phyloP scores from a whole-genome alignment of 2,113 vertebrate species.

The Okapia johnstoni region DNA sequence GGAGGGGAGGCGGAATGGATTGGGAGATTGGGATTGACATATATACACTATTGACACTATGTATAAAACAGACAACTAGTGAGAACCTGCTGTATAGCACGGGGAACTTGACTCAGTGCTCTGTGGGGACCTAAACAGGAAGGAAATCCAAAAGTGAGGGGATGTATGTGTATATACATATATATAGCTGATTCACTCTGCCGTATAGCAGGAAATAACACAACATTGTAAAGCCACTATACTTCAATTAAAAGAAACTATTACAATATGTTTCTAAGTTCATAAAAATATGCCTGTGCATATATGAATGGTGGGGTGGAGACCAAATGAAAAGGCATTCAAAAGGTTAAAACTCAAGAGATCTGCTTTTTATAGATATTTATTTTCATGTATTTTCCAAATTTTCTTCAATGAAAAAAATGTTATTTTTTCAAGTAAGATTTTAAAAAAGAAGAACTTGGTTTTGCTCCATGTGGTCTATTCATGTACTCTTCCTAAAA shows the following conservation, averaged over 20 bases:
- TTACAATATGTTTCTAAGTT: background rate
- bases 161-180: background rate
- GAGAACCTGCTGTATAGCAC: background rate
- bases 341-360: constrained; percentile 43
- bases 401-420: constrained; percentile 27
- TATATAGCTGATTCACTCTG: background rate
- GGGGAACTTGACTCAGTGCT: background rate
- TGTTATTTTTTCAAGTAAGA: background rate
- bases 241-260: background rate
- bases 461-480: background rate
- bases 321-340: constrained; percentile 32
- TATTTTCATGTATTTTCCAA: constrained; percentile 24
- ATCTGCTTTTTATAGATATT: constrained; percentile 20
- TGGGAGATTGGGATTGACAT: background rate
- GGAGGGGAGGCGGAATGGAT: background rate
- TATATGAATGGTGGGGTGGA: background rate
- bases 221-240: background rate
- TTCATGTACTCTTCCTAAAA: background rate
- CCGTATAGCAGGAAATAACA: background rate
- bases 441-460: background rate
- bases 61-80: background rate
- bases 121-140: background rate
- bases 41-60: background rate
- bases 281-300: constrained; percentile 9
- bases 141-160: background rate